Evolutionary conservation across 2,797 vertebrate genomes (phyloP), one percentile per base, ranked within the genome.

Genomic region (Myripristis murdjan): DNA sequence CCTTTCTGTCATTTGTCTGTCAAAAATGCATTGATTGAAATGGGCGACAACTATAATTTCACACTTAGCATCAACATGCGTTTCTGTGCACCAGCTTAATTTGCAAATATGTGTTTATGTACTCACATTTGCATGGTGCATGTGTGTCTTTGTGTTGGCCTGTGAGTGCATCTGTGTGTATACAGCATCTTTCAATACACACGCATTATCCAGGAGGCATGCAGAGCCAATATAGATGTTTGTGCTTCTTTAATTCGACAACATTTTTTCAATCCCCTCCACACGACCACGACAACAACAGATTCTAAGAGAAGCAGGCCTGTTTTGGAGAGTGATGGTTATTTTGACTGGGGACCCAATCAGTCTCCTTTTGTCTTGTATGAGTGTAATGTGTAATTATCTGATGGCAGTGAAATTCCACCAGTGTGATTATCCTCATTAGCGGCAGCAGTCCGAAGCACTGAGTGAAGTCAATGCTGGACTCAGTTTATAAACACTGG

Each of bases 381-480:
- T 70, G 72, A 65, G 52, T 65, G 52, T 64, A 55, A 76, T 72
- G 55, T 75, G 53, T 70, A 76, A 85, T 84, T 69, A 82, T 73
- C 70, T 49, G 65, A 80, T 64, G 67, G 55, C 65, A 64, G 73
- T n/a, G 49, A 49, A 55, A 71, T 64, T 82, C 60, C 60, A 55
- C 60, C 1, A 4, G 18, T 59, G 20, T 57, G 75, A 78, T 86
- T 81, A 70, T 44, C 41, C 70, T 82, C 73, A 81, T 83, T 80
- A 81, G 71, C 66, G 20, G 55, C 73, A 69, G 33, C 60, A 35
- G 53, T 72, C 72, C 63, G 79, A 7, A 54, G 10, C 54, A 10
- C 51, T 14, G 18, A 26, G 65, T 55, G 16, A 37, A 85, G 53
- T 79, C 56, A 58, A 31, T 33, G 44, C n/a, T 54, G 53, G 54